Conservation (phyloP, 2,888 invertebrate genomes). For the Flexamia atlantica region DNA sequence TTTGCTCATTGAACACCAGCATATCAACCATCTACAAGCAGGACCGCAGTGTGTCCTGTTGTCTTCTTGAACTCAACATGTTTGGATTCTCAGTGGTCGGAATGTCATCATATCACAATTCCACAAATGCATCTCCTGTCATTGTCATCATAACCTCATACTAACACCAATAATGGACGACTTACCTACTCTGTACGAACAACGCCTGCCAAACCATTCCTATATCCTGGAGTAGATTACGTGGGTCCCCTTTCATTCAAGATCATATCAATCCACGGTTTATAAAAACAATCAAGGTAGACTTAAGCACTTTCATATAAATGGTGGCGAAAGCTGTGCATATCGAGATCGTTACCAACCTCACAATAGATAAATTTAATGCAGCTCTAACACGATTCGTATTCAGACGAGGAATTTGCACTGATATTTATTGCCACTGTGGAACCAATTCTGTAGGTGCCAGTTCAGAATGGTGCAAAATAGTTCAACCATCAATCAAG, state of each 20-base stretch:
- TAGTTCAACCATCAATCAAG: no score
- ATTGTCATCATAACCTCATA: slow-evolving; percentile 1
- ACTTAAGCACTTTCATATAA: background rate
- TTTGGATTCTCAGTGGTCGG: background rate
- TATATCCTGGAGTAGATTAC: background rate
- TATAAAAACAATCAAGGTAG: background rate
- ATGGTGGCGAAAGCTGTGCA: slow-evolving; percentile 3
- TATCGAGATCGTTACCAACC: background rate
- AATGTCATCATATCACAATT: background rate
- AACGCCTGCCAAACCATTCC: background rate
- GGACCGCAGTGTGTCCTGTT: background rate
- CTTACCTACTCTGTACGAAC: slow-evolving; percentile 8
- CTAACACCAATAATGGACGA: no score
- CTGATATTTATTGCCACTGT: background rate
- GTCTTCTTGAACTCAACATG: background rate
- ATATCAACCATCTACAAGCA: slow-evolving; percentile 1
- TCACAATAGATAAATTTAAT: background rate
- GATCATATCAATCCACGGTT: slow-evolving; percentile 1
- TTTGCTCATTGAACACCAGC: no score
- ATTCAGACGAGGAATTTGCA: slow-evolving; percentile 2
- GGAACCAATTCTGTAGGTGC: background rate
- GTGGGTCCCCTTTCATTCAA: background rate
- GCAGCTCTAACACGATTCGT: background rate
- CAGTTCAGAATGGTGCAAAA: background rate
- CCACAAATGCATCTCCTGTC: background rate